A percentile compares a stretch with the other conserved stretches of the same genome.
These are phyloP conservation scores for Zapornia atra DNA, from an alignment of 2,113 vertebrate species.

Conservation along the genomic window DNA sequence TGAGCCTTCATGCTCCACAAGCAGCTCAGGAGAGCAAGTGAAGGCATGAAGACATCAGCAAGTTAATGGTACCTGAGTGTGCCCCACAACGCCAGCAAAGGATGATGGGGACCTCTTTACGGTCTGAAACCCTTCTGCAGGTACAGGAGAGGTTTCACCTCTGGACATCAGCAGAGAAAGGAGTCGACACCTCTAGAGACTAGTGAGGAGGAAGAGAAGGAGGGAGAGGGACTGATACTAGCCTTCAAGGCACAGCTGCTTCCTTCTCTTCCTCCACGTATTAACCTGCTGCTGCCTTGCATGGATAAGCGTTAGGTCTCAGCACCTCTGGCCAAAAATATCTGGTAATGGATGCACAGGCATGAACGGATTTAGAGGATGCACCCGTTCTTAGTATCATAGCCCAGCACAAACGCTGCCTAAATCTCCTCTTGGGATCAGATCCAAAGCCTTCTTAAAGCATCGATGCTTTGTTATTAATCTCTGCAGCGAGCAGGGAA, in stretches of 20 bases:
- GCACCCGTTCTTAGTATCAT: neutral
- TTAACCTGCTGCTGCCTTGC: neutral
- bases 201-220: neutral
- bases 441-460: conserved; percentile 53
- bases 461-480: conserved; percentile 21
- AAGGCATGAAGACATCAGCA: neutral
- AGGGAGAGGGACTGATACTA: neutral
- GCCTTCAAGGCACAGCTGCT: neutral
- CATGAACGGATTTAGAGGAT: neutral
- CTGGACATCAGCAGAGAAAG: neutral
- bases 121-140: neutral
- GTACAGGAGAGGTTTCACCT: neutral
- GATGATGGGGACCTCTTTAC: rapidly evolving
- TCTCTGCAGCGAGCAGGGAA: neutral
- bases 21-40: neutral
- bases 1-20: neutral
- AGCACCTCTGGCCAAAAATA: neutral
- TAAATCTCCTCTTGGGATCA: conserved; percentile 41
- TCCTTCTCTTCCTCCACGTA: neutral
- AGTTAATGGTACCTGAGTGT: rapidly evolving
- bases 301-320: neutral
- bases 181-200: neutral
- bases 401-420: neutral
- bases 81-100: rapidly evolving
- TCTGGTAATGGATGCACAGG: neutral